Evolutionary conservation across 2,113 vertebrate species (phyloP), one percentile per base, ranked within the genome.

Genomic region (Toxotes chatareus): DNA sequence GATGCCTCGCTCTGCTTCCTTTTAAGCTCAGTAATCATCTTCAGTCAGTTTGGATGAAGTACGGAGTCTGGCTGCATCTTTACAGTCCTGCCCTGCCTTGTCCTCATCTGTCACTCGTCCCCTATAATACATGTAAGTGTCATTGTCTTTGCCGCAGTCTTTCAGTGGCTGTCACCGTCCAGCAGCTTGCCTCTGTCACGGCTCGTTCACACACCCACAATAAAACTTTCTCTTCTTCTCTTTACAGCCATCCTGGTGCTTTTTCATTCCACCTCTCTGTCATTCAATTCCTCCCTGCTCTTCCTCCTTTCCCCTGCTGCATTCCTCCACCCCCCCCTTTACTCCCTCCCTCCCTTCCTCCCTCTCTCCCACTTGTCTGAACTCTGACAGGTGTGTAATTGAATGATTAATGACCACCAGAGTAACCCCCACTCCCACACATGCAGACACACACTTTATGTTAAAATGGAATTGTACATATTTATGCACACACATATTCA

Each of bases 321-420:
- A 85, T 88, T 89, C 85, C 76, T 79, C 82, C 71, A 42, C 74
- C 44, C 62, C 66, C 34, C 57, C 56, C 64, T 27, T 55, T 44
- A 31, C 62, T 4, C 60, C 42, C 34, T n/a, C 57, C 27, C 44
- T 40, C 60, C 31, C 32, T 27, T 32, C 63, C 79, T 63, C 60
- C 40, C 59, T 64, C 82, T 68, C 81, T 81, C 82, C 83, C 86
- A 79, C 94, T 95, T 95, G 93, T 95, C 92, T 93, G 88, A 85
- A 91, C 88, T 91, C 94, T 96, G 95, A 95, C 95, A 96, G 95
- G 95, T 96, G 95, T 95, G 94, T 96, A 96, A 96, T 96, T 94
- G 92, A 92, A 95, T 96, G 95, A 96, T 96, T 95, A 94, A 96
- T 95, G 94, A 93, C 89, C 92, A 59, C 65, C 64, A 86, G 60